Evolutionary conservation across 2,113 vertebrate species (phyloP).

Genomic region (Diphyllodes magnificus): DNA sequence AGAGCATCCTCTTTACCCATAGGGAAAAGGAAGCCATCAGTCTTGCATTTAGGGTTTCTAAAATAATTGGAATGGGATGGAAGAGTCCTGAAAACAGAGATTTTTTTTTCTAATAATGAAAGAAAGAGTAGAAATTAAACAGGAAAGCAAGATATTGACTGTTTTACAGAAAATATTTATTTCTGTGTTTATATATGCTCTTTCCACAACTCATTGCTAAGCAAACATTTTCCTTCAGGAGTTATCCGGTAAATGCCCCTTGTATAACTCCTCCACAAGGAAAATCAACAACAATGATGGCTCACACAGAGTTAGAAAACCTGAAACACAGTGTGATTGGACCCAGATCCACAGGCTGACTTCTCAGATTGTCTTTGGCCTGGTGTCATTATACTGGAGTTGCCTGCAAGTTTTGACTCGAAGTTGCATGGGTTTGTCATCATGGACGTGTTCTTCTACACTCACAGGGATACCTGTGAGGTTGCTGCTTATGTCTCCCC

Average conservation of each 20-base stretch:
- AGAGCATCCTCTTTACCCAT: neutral
- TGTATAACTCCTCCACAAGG: neutral
- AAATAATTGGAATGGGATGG: neutral
- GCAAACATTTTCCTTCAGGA: neutral
- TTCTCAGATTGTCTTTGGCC: neutral
- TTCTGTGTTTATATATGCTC: neutral
- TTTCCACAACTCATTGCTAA: neutral
- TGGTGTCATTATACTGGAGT: neutral
- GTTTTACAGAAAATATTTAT: neutral
- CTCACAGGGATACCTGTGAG: accelerated
- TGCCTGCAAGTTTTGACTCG: neutral
- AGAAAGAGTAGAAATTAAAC: neutral
- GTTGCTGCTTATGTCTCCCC: neutral
- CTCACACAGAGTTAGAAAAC: neutral
- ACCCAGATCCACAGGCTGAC: neutral
- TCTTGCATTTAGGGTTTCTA: neutral
- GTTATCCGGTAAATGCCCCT: neutral
- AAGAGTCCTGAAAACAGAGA: neutral
- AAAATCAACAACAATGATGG: neutral
- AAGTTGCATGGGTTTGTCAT: neutral
- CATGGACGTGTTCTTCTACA: accelerated
- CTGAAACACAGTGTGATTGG: neutral
- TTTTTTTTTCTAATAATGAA: neutral
- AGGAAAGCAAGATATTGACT: neutral
- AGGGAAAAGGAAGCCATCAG: neutral